phyloP scores from a whole-genome alignment of 2,797 vertebrate species.

The Coluber constrictor region DNA sequence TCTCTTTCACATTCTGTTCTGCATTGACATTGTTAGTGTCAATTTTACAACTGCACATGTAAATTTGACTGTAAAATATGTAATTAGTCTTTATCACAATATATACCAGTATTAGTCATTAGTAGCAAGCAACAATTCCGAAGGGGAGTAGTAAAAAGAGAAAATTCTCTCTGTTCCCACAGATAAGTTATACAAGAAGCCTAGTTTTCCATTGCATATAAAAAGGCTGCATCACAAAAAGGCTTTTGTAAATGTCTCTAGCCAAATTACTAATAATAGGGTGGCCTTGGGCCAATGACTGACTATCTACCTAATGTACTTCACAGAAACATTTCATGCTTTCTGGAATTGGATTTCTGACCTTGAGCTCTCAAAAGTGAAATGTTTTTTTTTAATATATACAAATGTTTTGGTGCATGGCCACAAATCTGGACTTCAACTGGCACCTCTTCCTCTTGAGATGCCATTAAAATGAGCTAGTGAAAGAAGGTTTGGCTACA shows the following conservation, averaged over 20 bases:
- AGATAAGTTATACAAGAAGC: neutral
- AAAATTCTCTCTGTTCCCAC: neutral
- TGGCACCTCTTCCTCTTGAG: neutral
- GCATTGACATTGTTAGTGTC: neutral
- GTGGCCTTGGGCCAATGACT: neutral
- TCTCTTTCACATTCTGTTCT: neutral
- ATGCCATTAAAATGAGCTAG: neutral
- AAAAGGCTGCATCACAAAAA: neutral
- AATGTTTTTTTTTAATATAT: neutral
- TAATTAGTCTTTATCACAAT: neutral
- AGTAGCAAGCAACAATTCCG: neutral
- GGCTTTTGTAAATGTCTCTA: neutral
- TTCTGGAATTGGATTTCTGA: neutral
- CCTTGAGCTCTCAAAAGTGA: neutral
- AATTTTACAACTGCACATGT: neutral
- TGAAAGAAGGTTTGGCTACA: neutral
- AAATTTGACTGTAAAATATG: neutral
- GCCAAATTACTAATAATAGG: neutral
- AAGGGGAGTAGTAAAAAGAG: neutral
- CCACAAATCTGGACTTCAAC: neutral
- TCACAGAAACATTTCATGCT: neutral
- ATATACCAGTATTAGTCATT: neutral
- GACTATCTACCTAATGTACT: neutral
- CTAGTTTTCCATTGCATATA: neutral
- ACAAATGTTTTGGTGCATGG: neutral